These are phyloP conservation scores for Perccottus glenii DNA, from an alignment of 2,113 vertebrate species.

Conservation along the genomic window DNA sequence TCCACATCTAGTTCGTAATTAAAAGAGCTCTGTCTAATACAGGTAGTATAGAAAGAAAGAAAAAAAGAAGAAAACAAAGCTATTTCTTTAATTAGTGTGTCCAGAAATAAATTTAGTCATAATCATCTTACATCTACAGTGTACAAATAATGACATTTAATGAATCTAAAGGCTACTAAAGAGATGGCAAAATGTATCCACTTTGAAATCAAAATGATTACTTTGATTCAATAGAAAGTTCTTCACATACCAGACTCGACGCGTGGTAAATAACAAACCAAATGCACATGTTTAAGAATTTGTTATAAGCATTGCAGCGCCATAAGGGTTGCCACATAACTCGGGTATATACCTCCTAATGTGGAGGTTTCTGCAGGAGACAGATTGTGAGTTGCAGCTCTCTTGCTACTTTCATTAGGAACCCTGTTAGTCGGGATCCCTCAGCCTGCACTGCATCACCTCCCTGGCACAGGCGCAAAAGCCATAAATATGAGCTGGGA, in stretches of 20 bases:
- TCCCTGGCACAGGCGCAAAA: constrained; percentile 27
- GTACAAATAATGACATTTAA: too few species aligned
- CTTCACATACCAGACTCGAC: too few species aligned
- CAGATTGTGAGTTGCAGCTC: constrained; percentile 31
- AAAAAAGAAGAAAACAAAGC: not conserved
- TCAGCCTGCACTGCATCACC: constrained; percentile 37
- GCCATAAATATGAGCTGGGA: constrained; percentile 39
- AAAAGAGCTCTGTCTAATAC: not conserved
- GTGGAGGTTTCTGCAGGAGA: constrained; percentile 1
- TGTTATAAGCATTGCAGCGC: not conserved
- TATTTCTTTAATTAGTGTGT: too few species aligned
- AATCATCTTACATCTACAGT: too few species aligned
- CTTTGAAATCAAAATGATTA: too few species aligned
- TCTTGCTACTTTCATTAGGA: constrained; percentile 41
- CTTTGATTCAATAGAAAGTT: too few species aligned
- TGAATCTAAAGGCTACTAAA: too few species aligned
- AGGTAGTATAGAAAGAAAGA: constrained; percentile 6
- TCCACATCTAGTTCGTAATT: not conserved
- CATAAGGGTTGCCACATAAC: constrained; percentile 3
- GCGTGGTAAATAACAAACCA: not conserved
- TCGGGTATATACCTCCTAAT: not conserved
- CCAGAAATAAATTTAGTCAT: too few species aligned
- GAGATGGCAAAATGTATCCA: too few species aligned
- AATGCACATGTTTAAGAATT: not conserved
- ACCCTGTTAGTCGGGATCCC: constrained; percentile 27